phyloP scores from a whole-genome alignment of 92 coral and sea anemone genomes.

The Chrysogorgia sp. region DNA sequence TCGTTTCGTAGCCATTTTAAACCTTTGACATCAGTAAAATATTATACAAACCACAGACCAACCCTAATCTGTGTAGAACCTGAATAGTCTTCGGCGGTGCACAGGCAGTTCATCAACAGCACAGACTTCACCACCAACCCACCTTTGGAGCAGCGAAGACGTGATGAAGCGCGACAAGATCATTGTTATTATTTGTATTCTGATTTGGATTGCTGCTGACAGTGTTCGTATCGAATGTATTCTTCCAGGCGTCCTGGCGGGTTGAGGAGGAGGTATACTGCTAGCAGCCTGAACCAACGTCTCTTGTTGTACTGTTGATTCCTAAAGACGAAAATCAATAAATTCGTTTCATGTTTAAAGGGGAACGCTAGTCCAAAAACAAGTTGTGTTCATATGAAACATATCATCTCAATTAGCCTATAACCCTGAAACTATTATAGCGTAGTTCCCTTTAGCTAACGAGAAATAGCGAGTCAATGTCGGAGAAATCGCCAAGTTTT shows the following conservation, averaged over 20 bases:
- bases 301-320: conserved; percentile 9
- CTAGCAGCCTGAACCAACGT: conserved; percentile 17
- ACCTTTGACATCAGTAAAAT: not conserved
- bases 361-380: too few species aligned
- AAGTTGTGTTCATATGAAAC: too few species aligned
- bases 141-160: conserved; percentile 41
- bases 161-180: conserved; percentile 29
- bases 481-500: too few species aligned
- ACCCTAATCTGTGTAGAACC: not conserved
- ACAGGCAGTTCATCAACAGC: not conserved
- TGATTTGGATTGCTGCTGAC: not conserved
- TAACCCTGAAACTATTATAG: too few species aligned
- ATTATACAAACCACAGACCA: not conserved
- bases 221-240: conserved; percentile 13
- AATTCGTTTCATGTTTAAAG: not conserved
- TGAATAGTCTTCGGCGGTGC: not conserved
- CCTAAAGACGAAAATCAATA: not conserved
- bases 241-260: conserved; percentile 40
- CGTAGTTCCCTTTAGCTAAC: too few species aligned
- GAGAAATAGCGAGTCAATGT: too few species aligned
- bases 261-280: conserved; percentile 17
- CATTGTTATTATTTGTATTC: conserved; percentile 20
- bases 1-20: too few species aligned
- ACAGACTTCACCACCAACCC: not conserved
- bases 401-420: too few species aligned